Conservation (phyloP, 2,113 vertebrate genomes). For the Cettia cetti region DNA sequence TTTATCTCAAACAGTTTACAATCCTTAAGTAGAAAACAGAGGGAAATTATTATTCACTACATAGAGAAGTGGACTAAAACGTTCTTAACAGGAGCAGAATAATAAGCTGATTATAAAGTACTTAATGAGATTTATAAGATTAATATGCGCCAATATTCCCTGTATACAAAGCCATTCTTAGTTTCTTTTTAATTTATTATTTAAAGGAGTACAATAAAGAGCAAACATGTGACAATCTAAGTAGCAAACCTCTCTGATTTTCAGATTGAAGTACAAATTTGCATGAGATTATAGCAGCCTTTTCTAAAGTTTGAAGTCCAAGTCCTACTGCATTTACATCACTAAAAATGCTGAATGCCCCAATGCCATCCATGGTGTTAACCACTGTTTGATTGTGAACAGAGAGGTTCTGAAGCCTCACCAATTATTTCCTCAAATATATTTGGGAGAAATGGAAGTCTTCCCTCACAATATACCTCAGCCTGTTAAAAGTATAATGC, state of each 20-base stretch:
- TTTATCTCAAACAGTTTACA: neutral
- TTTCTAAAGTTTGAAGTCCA: neutral
- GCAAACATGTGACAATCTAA: conserved; percentile 31
- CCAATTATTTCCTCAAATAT: neutral
- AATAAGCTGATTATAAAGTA: conserved; percentile 65
- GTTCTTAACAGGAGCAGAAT: conserved; percentile 45
- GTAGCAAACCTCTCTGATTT: neutral
- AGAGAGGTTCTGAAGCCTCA: neutral
- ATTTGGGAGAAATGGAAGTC: neutral
- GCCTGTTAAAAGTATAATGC: neutral
- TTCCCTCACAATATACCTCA: neutral
- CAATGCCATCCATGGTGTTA: neutral
- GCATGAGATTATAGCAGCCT: neutral
- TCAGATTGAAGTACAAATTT: neutral
- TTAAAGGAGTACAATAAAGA: neutral
- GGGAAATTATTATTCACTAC: neutral
- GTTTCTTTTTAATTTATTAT: conserved; percentile 30
- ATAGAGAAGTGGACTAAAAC: conserved; percentile 10
- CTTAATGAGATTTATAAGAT: conserved; percentile 66
- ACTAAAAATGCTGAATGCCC: neutral
- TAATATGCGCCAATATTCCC: conserved; percentile 29
- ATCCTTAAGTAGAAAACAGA: neutral
- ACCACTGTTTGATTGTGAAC: neutral
- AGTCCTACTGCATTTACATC: neutral
- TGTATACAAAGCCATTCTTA: conserved; percentile 30